Evolutionary conservation across 2,888 invertebrate genomes (phyloP).

Genomic region (Tuberolachnus salignus): DNA sequence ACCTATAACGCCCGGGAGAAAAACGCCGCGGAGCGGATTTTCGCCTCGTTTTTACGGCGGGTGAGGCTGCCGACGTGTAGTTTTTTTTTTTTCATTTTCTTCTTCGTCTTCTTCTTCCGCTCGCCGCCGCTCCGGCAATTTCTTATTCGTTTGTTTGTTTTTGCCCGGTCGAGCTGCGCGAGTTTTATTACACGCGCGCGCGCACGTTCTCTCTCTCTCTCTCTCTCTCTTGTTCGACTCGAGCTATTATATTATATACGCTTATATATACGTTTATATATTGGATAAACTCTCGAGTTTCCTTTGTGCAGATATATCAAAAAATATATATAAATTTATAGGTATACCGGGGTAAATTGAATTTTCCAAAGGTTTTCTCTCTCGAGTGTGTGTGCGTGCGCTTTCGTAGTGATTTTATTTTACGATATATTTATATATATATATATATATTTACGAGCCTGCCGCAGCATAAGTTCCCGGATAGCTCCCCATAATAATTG

Average conservation of each 20-base stretch:
- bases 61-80: neutral
- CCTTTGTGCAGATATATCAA: neutral
- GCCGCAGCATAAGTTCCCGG: neutral
- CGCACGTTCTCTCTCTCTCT: too few relatives aligned
- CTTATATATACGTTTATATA: constrained; percentile 5
- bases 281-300: constrained; percentile 29
- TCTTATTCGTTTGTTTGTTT: constrained; percentile 24
- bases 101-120: neutral
- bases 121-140: neutral
- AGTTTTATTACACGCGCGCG: constrained; percentile 31
- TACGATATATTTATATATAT: constrained; percentile 9
- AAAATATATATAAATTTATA: neutral
- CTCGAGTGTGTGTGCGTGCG: neutral
- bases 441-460: too few relatives aligned
- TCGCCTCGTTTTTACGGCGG: constrained; percentile 29
- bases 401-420: constrained; percentile 30
- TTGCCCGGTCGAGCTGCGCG: neutral
- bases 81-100: neutral
- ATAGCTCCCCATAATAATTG: constrained; percentile 3
- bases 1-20: neutral
- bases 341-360: constrained; percentile 29
- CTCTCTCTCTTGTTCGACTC: too few relatives aligned
- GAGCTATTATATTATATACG: too few relatives aligned
- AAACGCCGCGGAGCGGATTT: constrained; percentile 7
- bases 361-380: constrained; percentile 38